These are phyloP conservation scores for Cryptoblepharus egeriae DNA, from an alignment of 2,797 vertebrate species.

Conservation along the genomic window DNA sequence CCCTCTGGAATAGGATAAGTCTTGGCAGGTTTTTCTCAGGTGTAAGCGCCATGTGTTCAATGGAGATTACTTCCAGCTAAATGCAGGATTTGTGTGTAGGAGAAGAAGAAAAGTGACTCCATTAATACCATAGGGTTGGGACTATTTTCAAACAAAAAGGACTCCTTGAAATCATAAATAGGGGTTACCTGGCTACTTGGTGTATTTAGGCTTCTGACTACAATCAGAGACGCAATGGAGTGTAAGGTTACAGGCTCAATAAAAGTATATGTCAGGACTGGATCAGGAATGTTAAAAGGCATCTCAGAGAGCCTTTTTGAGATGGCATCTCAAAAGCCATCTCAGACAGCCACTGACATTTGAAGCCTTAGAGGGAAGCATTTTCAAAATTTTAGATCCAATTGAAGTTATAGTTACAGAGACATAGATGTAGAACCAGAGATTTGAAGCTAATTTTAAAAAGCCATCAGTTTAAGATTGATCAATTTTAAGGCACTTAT, in stretches of 20 bases:
- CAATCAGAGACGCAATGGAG: background rate
- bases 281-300: background rate
- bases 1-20: background rate
- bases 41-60: too few species aligned
- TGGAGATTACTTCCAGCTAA: too few species aligned
- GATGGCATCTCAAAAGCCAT: too few species aligned
- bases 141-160: background rate
- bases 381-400: background rate
- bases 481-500: too few species aligned
- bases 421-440: background rate
- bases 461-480: too few species aligned
- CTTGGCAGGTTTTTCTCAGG: too few species aligned
- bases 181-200: background rate
- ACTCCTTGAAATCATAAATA: background rate
- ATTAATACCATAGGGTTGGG: too few species aligned
- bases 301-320: background rate
- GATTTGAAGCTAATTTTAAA: background rate
- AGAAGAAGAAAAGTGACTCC: too few species aligned
- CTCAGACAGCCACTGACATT: background rate
- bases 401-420: background rate
- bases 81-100: too few species aligned
- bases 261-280: background rate
- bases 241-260: background rate
- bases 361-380: background rate
- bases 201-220: background rate